Conservation (phyloP, 92 coral and sea anemone species). For the Parazoanthus atlanticus region DNA sequence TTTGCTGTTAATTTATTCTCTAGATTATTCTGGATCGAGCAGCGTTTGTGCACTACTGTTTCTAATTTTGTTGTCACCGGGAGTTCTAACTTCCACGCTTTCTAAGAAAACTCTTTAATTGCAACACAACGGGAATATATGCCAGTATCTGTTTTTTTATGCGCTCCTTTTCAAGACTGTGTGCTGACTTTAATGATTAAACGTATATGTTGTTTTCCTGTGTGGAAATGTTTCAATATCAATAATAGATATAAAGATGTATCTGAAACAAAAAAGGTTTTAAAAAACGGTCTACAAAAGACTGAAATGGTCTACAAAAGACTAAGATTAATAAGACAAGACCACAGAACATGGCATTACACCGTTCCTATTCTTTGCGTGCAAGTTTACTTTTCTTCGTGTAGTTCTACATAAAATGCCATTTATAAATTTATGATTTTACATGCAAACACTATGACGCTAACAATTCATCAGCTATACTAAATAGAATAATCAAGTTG, state of each 20-base stretch:
- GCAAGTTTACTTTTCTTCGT: not conserved
- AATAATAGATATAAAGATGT: not conserved
- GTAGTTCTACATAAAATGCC: not conserved
- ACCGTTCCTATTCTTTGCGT: not conserved
- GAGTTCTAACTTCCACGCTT: not conserved
- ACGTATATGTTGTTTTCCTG: not conserved
- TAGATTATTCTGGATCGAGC: not conserved
- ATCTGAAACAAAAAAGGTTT: not conserved
- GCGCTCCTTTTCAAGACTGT: not conserved
- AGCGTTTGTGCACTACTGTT: not conserved
- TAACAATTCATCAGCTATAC: not conserved
- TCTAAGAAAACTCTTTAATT: not conserved
- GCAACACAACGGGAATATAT: not conserved
- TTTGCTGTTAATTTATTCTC: not conserved
- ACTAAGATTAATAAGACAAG: not conserved
- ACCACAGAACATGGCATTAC: not conserved
- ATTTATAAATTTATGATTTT: too few species aligned
- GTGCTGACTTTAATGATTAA: not conserved
- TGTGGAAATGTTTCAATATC: not conserved
- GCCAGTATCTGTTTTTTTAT: not conserved
- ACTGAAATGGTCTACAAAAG: not conserved
- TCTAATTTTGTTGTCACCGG: slow-evolving; percentile 7
- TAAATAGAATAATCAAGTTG: not conserved
- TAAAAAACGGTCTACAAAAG: not conserved
- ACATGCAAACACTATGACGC: not conserved